Conservation (phyloP, 2,797 vertebrate species). For the Pangasius mekongensis region DNA sequence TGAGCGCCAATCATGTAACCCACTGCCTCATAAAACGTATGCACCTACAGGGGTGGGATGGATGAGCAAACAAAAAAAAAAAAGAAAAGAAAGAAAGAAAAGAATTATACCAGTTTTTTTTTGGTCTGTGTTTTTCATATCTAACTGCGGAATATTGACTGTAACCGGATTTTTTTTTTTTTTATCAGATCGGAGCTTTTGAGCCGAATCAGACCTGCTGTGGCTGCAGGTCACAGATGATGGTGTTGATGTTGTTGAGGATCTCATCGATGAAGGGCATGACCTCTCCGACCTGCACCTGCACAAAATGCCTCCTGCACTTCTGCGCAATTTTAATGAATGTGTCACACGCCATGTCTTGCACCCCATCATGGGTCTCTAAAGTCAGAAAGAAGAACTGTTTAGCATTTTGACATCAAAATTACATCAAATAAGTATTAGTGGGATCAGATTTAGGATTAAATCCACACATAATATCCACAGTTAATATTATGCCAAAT, state of each 20-base stretch:
- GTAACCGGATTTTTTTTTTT: too few species aligned
- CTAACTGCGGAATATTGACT: too few species aligned
- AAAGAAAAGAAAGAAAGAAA: too few species aligned
- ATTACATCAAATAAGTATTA: not conserved
- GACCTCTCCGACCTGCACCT: slow-evolving; percentile 98
- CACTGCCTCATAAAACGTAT: slow-evolving; percentile 98
- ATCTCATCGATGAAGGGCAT: slow-evolving; percentile 99
- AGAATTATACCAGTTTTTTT: not conserved
- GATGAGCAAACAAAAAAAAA: not conserved
- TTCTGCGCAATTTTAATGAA: slow-evolving; percentile 99
- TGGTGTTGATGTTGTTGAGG: slow-evolving; percentile 98
- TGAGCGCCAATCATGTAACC: slow-evolving; percentile 99
- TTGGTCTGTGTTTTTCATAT: not conserved
- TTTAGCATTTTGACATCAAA: not conserved
- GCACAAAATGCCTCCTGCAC: slow-evolving; percentile 96
- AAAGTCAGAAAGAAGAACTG: slow-evolving; percentile 26
- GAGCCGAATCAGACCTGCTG: slow-evolving; percentile 84
- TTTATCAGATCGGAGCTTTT: not conserved
- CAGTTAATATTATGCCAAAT: too few species aligned
- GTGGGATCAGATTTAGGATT: not conserved
- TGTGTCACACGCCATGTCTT: slow-evolving; percentile 99
- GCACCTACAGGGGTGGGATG: slow-evolving; percentile 77
- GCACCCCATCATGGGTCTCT: slow-evolving; percentile 98
- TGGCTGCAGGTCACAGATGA: slow-evolving; percentile 99
- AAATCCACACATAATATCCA: not conserved